Base-by-base conservation (phyloP, 1,140 invertebrate genomes). In the Proales similis region DNA sequence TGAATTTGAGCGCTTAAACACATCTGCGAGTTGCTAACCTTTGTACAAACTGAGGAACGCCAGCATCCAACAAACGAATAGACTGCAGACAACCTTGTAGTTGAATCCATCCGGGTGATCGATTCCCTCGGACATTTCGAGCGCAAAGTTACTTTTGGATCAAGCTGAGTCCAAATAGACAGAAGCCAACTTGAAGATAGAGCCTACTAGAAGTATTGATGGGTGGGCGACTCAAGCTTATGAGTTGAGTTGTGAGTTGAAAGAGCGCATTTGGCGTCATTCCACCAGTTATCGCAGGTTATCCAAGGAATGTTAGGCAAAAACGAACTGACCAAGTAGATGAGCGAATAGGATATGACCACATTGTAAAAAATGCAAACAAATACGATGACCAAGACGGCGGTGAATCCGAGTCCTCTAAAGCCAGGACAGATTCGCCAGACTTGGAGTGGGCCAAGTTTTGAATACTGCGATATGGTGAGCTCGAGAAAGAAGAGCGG, bases 401-500 rank as follows among this genome's bases (percentile, higher is more conserved):
- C 32, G 27, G 42, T 22, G 11, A 63, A 39, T 11, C 43, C 61
- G 12, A 63, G 66, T 84, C 85, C 86, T 82, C 81, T 84, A 67
- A 88, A 84, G 38, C 88, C 77, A 0, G 86, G 86, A 30, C 85
- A 84, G 57, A 86, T 84, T 65, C 82, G 79, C 85, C 85, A 88
- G 42, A 85, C 79, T n/a, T 84, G 85, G 33, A 85, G 82, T 12
- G 84, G 81, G 42, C 85, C 85, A 70, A 82, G 80, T 68, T 85
- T 83, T 30, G 84, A 83, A 65, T 86, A 83, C 71, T 88, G 86
- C 5, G 86, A 86, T 3, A 88, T 73, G 0, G 84, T 81, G 3
- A 88, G 78, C 72, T 89, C 86, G 63, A 88, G 75, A 53, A 86
- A 82, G 30, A 85, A 81, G 1, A 85, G 76, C 0, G 86, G 86